Evolutionary conservation across 2,888 invertebrate genomes (phyloP), one percentile per base, ranked within the genome.

Genomic region (Eurytoma californica): DNA sequence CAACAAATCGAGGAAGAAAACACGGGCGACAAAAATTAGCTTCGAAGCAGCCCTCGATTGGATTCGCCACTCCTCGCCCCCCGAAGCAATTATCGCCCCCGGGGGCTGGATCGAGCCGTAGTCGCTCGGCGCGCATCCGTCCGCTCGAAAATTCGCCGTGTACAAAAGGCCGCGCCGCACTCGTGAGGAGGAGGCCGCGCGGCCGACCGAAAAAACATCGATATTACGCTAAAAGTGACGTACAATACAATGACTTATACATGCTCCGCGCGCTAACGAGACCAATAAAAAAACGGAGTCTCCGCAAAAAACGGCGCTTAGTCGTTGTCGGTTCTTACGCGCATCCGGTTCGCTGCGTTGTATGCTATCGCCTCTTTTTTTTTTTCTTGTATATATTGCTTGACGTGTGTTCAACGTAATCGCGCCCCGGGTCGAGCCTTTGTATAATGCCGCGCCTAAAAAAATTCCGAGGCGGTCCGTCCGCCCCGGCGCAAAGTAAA

Each of bases 321-420:
- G 47, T 73, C 79, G 74, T 79, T 79, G 74, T 74, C 49, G 63
- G 63, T 49, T 30, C n/a, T 58, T 74, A 20, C 53, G 65, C 55
- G 47, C 61, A 65, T 73, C 49, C 24, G 30, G 24, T 73, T 60
- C 0, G n/a, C 47, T 20, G 61, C 24, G 24, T 24, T 24, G 24
- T 24, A 24, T 24, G 24, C 24, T 24, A 24, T 24, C 24, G 24
- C 24, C 24, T 24, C 24, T 24, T 24, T 24, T 58, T 14, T 30
- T 5, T 28, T 28, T 24, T 60, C 14, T 1, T 58, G 20, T 57
- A 18, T 53, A 30, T 55, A 75, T 74, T 74, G 66, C 60, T 75
- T 67, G 49, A 53, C 20, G 30, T 66, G 9, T 39, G 16, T 16
- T 39, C 13, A 7, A 5, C 7, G 18, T 39, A 39, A 18, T 9